phyloP scores from a whole-genome alignment of 1,140 invertebrate species.

The Zeugodacus cucurbitae region DNA sequence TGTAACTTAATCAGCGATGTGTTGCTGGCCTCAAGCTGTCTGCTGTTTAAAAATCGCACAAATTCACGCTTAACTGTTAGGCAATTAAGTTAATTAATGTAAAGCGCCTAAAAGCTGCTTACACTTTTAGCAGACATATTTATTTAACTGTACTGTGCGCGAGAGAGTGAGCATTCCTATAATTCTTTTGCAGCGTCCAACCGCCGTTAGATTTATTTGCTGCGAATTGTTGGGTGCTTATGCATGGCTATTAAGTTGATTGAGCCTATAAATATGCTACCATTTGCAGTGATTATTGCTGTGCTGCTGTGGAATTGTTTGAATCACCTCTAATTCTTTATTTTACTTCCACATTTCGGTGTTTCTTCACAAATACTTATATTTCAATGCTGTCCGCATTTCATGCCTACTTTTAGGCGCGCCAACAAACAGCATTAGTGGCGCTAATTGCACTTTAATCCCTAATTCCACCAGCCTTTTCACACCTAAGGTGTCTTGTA shows the following conservation, averaged over 20 bases:
- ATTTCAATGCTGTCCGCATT: not conserved
- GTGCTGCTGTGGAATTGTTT: not conserved
- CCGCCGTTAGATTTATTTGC: not conserved
- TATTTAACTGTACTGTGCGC: not conserved
- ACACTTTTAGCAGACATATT: not conserved
- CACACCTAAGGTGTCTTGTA: not conserved
- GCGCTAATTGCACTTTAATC: not conserved
- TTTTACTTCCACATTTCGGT: not conserved
- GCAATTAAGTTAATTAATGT: slow-evolving; percentile 61
- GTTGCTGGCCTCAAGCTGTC: not conserved
- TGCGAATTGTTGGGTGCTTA: slow-evolving; percentile 41
- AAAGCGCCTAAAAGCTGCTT: slow-evolving; percentile 2
- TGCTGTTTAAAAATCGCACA: not conserved
- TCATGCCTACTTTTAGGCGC: not conserved
- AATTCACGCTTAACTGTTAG: slow-evolving; percentile 46
- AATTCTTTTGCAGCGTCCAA: not conserved
- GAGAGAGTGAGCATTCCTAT: not conserved
- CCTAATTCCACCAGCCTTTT: not conserved
- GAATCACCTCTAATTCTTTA: not conserved
- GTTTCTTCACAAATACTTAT: not conserved
- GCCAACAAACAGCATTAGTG: not conserved
- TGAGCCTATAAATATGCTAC: slow-evolving; percentile 64
- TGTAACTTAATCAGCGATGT: not conserved
- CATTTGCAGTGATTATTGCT: slow-evolving; percentile 60
- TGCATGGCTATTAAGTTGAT: slow-evolving; percentile 61